Evolutionary conservation across 1,140 invertebrate genomes (phyloP), one percentile per base, ranked within the genome.

Genomic region (Nymphalis io): DNA sequence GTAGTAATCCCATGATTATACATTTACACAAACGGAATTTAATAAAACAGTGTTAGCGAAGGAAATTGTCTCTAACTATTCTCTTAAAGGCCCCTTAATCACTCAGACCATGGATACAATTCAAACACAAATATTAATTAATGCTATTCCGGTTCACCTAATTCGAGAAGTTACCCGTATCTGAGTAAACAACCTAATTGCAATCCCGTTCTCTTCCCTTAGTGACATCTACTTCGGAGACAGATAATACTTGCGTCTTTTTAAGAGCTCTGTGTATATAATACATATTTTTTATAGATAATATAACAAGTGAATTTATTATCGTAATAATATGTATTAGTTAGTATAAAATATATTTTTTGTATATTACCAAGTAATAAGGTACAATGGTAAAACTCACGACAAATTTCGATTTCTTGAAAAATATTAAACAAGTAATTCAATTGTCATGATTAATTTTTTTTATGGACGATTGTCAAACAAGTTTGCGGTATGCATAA

Each of bases 51-150:
- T 33, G 51, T 21, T 27, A 55, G 51, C 21, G 51, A 33, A 55
- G 51, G 51, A 55, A 55, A 55, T 55, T 27, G 51, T 55, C 51
- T 55, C 51, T 55, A 55, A 55, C 51, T 55, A 55, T 55, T 55
- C 51, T 55, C 51, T 55, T 27, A 55, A 55, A 55, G 51, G 51
- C 51, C 51, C 51, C 51, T 55, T 55, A 55, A 55, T 55, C 51
- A 55, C 65, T 53, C 46, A 83, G 81, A 81, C 80, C 81, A 86
- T 73, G 80, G 82, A 83, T 84, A 84, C 82, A 85, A 85, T 88
- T 87, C 79, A 88, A 90, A 89, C 78, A 82, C 83, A 88, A 89
- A 89, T 88, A 90, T 89, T 89, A 90, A 90, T 90, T 90, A 90
- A 88, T 84, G 79, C 82, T 74, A 85, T 89, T 89, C 86, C 83